Conservation (phyloP, 1,140 invertebrate species). For the Halyomorpha halys region DNA sequence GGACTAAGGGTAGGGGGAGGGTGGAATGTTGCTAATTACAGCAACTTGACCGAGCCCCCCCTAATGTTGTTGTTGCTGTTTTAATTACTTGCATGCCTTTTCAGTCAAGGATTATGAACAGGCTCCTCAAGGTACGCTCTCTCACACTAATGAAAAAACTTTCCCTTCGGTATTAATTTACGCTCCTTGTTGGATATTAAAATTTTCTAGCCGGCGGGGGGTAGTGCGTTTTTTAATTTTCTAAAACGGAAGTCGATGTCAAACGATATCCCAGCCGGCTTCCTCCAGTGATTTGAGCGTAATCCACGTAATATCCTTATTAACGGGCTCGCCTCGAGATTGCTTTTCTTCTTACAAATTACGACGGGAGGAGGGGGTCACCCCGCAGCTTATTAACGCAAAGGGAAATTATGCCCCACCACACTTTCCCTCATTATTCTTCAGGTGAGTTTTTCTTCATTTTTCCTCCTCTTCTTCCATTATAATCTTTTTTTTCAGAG, state of each 20-base stretch:
- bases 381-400: slow-evolving; percentile 24
- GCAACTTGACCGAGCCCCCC: slow-evolving; percentile 19
- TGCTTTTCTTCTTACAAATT: slow-evolving; percentile 24
- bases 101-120: slow-evolving; percentile 20
- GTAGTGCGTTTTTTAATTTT: slow-evolving; percentile 23
- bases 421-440: slow-evolving; percentile 25
- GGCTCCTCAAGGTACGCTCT: background rate
- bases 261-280: slow-evolving; percentile 21
- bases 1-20: background rate
- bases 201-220: slow-evolving; percentile 20
- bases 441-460: slow-evolving; percentile 10
- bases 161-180: slow-evolving; percentile 24
- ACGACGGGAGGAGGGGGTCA: background rate
- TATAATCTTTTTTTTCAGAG: background rate
- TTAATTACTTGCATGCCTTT: slow-evolving; percentile 26
- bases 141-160: slow-evolving; percentile 25
- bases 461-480: slow-evolving; percentile 2
- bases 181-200: slow-evolving; percentile 25
- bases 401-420: slow-evolving; percentile 25
- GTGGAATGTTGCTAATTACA: slow-evolving; percentile 20
- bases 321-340: slow-evolving; percentile 22
- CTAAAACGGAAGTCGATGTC: slow-evolving; percentile 24
- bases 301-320: slow-evolving; percentile 27
- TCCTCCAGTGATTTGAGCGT: slow-evolving; percentile 16
- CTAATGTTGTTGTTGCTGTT: slow-evolving; percentile 25